These are phyloP conservation scores for Alexandromys fortis DNA, from an alignment of 2,113 vertebrate genomes.

Conservation along the genomic window DNA sequence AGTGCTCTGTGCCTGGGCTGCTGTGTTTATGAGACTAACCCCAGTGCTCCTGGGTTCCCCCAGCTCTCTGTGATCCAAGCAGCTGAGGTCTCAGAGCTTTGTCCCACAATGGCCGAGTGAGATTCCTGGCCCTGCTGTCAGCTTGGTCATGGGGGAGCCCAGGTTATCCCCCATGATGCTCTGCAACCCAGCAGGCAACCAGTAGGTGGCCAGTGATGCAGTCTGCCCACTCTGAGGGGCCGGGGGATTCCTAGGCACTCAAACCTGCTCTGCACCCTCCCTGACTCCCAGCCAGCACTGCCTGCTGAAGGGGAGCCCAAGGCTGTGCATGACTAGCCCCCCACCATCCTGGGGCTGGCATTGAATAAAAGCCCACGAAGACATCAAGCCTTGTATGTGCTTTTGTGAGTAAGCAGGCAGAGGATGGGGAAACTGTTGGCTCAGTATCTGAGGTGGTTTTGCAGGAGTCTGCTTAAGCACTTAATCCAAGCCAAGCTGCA, in stretches of 20 bases:
- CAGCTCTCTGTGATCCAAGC: not conserved
- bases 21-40: conserved; percentile 70
- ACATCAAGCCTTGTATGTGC: conserved; percentile 51
- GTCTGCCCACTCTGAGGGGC: not conserved
- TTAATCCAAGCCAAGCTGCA: not conserved
- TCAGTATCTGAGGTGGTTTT: not conserved
- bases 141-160: not conserved
- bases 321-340: conserved; percentile 68
- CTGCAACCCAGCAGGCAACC: not conserved
- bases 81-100: not conserved
- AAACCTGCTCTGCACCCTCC: not conserved
- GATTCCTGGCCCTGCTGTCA: no score
- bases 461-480: not conserved
- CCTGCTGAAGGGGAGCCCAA: conserved; percentile 44
- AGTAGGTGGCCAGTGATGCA: not conserved
- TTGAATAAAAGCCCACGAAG: conserved; percentile 68
- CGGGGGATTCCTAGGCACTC: not conserved
- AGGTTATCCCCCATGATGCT: not conserved
- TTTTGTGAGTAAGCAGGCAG: conserved; percentile 9
- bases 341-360: conserved; percentile 62
- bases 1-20: conserved; percentile 66
- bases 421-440: no score
- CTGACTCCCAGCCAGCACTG: not conserved
- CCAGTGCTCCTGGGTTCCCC: conserved; percentile 27
- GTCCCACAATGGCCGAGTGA: not conserved